Evolutionary conservation across 2,797 vertebrate genomes (phyloP).

Genomic region (Phoxinus dragarum): DNA sequence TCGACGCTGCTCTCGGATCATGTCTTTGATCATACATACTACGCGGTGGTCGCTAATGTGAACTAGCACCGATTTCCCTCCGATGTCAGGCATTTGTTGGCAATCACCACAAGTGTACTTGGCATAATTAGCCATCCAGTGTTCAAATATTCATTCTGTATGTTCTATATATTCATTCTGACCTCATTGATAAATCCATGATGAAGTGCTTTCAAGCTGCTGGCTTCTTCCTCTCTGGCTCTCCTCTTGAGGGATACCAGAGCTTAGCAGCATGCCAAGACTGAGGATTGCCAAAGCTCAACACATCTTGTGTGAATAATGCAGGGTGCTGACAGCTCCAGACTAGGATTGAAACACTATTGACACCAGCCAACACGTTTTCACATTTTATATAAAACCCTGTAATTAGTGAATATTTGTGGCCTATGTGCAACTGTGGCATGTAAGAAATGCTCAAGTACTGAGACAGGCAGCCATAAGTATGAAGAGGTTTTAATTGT

Average conservation of each 20-base stretch:
- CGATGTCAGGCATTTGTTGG: not conserved
- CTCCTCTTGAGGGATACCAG: conserved; percentile 35
- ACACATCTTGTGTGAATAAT: conserved; percentile 52
- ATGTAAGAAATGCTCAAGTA: conserved; percentile 7
- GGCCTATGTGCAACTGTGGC: conserved; percentile 6
- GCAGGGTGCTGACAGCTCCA: conserved; percentile 47
- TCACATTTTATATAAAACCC: conserved; percentile 53
- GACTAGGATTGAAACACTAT: conserved; percentile 43
- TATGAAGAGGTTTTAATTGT: conserved; percentile 47
- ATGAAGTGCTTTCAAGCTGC: conserved; percentile 43
- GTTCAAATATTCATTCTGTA: conserved; percentile 35
- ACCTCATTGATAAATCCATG: conserved; percentile 46
- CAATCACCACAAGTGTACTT: not conserved
- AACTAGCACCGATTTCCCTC: not conserved
- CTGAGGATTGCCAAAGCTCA: conserved; percentile 46
- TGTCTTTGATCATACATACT: not conserved
- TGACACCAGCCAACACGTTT: conserved; percentile 54
- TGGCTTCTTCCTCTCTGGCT: conserved; percentile 40
- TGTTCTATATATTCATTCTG: conserved; percentile 26
- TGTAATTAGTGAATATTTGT: conserved; percentile 46
- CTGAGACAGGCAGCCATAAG: conserved; percentile 37
- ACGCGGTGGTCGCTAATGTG: not conserved
- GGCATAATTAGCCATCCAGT: conserved; percentile 3
- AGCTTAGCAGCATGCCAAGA: conserved; percentile 31
- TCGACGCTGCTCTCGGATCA: not conserved